Conservation (phyloP, 2,113 vertebrate species). For the Mystacornis crossleyi region DNA sequence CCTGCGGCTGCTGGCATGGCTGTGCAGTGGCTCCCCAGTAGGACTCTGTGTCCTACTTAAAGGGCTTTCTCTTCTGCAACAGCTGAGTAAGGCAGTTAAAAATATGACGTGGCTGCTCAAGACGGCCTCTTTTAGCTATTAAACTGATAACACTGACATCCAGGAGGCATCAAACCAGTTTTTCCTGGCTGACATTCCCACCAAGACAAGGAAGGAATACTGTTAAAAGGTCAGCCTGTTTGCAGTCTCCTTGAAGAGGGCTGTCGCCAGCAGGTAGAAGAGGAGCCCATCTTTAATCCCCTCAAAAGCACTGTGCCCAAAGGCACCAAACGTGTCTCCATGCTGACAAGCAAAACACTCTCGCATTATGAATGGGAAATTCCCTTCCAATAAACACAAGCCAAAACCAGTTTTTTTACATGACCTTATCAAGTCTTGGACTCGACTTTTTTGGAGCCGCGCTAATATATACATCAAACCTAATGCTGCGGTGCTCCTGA, state of each 20-base stretch:
- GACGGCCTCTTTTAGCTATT: constrained; percentile 30
- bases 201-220: constrained; percentile 7
- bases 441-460: not conserved
- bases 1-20: not conserved
- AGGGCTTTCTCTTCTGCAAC: not conserved
- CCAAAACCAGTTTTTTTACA: not conserved
- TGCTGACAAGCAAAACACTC: not conserved
- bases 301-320: not conserved
- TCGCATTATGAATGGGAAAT: constrained; percentile 4
- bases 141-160: constrained; percentile 32
- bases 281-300: not conserved
- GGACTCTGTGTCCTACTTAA: not conserved
- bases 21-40: not conserved
- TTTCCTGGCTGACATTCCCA: constrained; percentile 44
- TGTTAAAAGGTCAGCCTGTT: not conserved
- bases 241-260: not conserved
- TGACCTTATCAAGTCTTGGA: not conserved
- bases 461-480: not conserved
- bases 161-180: constrained; percentile 37
- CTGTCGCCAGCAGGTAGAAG: constrained; percentile 5
- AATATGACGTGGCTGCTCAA: constrained; percentile 35
- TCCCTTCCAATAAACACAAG: not conserved
- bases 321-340: not conserved
- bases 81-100: constrained; percentile 18
- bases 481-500: not conserved